phyloP scores from a whole-genome alignment of 2,113 vertebrate genomes.

The Phocoena phocoena region DNA sequence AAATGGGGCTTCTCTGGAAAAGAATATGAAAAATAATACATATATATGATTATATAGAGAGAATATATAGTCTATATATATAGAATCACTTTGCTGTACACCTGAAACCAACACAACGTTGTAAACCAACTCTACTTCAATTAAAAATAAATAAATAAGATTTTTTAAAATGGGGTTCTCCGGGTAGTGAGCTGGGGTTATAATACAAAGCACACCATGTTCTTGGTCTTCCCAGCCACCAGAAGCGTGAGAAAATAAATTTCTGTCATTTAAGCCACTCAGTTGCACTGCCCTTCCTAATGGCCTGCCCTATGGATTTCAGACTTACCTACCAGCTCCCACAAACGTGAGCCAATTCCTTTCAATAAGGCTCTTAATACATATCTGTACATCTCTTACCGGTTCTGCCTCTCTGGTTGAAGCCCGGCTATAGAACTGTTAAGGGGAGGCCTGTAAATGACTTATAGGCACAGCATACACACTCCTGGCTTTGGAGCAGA shows the following conservation, averaged over 20 bases:
- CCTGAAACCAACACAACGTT: background rate
- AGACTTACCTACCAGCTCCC: background rate
- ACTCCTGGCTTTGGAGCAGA: background rate
- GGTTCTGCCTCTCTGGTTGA: background rate
- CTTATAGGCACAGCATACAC: rapidly evolving
- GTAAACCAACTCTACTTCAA: background rate
- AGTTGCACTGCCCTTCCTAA: background rate
- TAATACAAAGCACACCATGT: background rate
- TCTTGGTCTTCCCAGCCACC: background rate
- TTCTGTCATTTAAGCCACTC: background rate
- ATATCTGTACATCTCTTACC: background rate
- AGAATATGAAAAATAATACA: background rate
- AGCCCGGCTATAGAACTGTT: background rate
- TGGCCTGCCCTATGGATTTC: background rate
- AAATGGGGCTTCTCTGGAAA: background rate
- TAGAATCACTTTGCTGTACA: background rate
- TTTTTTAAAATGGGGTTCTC: background rate
- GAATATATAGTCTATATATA: no score
- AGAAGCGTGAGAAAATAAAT: background rate
- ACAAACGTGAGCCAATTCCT: background rate
- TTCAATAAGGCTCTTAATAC: background rate
- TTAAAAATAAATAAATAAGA: background rate
- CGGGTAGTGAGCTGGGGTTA: background rate
- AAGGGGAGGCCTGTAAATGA: background rate
- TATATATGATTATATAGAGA: no score